Percentiles rank a stretch among this genome's conserved stretches.
phyloP scores from a whole-genome alignment of 1,140 invertebrate genomes.

The Zaprionus tsacasi region DNA sequence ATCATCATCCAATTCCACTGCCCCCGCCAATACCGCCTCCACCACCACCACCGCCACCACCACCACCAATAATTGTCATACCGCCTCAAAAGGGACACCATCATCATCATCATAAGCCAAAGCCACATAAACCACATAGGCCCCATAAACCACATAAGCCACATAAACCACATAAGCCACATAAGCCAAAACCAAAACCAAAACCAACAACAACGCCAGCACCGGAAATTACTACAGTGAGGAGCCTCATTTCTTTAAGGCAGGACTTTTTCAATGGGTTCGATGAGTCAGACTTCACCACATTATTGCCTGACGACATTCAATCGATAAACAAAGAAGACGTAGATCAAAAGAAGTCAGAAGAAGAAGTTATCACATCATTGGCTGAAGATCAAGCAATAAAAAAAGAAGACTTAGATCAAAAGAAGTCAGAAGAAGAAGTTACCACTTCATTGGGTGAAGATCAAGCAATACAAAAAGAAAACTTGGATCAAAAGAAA shows the following conservation, averaged over 20 bases:
- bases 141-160: slow-evolving; percentile 10
- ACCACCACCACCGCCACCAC: slow-evolving; percentile 7
- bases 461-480: not conserved
- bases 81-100: slow-evolving; percentile 14
- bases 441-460: too few relatives aligned
- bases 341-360: not conserved
- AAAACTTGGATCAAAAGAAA: too few relatives aligned
- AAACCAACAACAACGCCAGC: not conserved
- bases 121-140: not conserved
- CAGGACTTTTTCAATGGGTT: not conserved
- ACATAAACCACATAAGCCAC: not conserved
- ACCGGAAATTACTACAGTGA: not conserved
- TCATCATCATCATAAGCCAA: slow-evolving; percentile 8
- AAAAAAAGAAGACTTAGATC: too few relatives aligned
- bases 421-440: too few relatives aligned
- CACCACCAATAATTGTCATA: slow-evolving; percentile 18
- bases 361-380: too few relatives aligned
- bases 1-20: not conserved
- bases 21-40: slow-evolving; percentile 6
- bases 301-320: not conserved
- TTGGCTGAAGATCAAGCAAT: too few relatives aligned
- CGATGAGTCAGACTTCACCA: not conserved
- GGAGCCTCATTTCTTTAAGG: too few relatives aligned
- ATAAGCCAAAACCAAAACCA: not conserved
- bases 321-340: not conserved